These are phyloP conservation scores for Heteromurus nitidus DNA, from an alignment of 2,888 invertebrate genomes.

Conservation along the genomic window DNA sequence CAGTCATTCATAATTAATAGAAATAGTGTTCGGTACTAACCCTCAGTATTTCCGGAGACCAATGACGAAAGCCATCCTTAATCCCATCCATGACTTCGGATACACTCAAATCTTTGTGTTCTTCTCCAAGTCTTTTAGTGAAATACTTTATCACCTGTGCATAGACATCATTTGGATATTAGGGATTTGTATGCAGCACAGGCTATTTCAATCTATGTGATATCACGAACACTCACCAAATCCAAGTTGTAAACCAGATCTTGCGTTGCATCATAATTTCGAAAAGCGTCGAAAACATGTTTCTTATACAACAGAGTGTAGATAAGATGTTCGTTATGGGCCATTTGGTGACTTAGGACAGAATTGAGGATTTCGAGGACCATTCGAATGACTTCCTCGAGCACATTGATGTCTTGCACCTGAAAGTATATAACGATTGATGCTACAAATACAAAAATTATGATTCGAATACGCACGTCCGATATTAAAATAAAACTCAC, in stretches of 20 bases:
- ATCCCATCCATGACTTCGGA: conserved; percentile 91
- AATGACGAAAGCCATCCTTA: conserved; percentile 92
- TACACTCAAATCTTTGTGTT: conserved; percentile 85
- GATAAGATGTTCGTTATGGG: conserved; percentile 92
- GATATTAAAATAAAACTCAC: conserved; percentile 38
- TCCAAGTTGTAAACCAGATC: conserved; percentile 96
- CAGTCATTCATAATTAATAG: conserved; percentile 18
- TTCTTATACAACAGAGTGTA: conserved; percentile 96
- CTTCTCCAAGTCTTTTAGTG: conserved; percentile 80
- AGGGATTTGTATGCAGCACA: neutral
- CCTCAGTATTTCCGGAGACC: conserved; percentile 94
- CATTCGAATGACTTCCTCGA: conserved; percentile 98
- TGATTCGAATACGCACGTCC: neutral
- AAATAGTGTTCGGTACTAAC: conserved; percentile 77
- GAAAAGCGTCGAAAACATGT: conserved; percentile 90
- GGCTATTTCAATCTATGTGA: no score
- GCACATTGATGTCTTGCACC: conserved; percentile 91
- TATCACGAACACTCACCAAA: conserved; percentile 80
- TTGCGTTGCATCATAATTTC: conserved; percentile 91
- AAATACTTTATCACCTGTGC: conserved; percentile 83
- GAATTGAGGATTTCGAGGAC: conserved; percentile 98
- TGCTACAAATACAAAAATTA: neutral
- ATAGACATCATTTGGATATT: neutral
- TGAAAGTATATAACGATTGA: conserved; percentile 74
- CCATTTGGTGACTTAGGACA: conserved; percentile 89